Evolutionary conservation across 2,113 vertebrate species (phyloP), one percentile per base, ranked within the genome.

Genomic region (Elephas maximus): DNA sequence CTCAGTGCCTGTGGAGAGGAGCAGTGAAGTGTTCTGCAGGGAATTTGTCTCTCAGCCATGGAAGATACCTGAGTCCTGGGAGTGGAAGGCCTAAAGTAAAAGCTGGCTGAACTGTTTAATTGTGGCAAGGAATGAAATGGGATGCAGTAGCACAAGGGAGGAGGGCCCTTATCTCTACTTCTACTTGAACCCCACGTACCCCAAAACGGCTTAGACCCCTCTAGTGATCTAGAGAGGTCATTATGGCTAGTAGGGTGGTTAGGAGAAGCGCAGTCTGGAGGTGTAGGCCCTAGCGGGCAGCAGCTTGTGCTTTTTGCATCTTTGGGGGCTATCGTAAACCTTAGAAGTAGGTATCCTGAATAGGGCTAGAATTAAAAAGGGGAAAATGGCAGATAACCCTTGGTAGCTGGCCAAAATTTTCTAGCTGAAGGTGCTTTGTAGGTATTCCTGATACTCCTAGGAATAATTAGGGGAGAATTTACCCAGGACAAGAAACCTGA

Each of bases 351-450:
- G 69, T 57, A 77, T 51, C 6, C 57, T 84, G 63, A 85, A 93
- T 37, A 91, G 26, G n/a, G 48, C 23, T 48, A 84, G n/a, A 80
- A 79, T 67, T 73, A 33, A 73, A 92, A 90, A n/a, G n/a, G 2
- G 9, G 23, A 0, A 48, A 65, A 53, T 89, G 62, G 84, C 57
- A 82, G 37, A 57, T 53, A 92, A 86, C 41, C 51, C 76, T 78
- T 89, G 45, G n/a, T 41, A 91, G 62, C 26, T 92, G n/a, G 65
- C 33, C 28, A 24, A 88, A 84, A 83, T 23, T 23, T 96, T 69
- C 83, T 65, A 79, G 21, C 44, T 86, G 20, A 90, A 94, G 67
- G 0, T 41, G 83, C 90, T 93, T 89, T 76, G 17, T 69, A 95
- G 33, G n/a, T 79, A 62, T 1, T 67, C 23, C 78, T 83, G 6